Base-by-base conservation (phyloP, 2,888 invertebrate species). In the Ormyrus pomaceus region DNA sequence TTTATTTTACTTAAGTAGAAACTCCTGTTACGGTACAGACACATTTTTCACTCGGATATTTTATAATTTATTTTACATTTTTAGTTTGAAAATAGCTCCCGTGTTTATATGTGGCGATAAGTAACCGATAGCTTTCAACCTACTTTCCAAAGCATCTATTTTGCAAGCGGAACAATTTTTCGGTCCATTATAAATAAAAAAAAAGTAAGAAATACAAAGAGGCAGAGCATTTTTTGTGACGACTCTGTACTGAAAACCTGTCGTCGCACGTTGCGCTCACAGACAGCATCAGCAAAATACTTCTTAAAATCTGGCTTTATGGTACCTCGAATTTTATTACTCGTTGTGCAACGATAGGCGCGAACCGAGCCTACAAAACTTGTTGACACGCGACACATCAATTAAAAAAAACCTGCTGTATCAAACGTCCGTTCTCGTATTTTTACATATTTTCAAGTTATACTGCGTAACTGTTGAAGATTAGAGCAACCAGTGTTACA, bases 381-480 rank as follows among this genome's bases (percentile, higher is more conserved):
- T 81, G 81, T 64, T 78, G 82, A 79, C 79, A 66, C 66, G 66
- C 51, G 74, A 65, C 58, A 6, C 50, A 45, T 59, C 74, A 80
- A 75, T 79, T 75, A 77, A 80, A 62, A 73, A 34, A 34, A 69
- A 78, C 48, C 19, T 48, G 61, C 66, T 61, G 61, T 48, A 70
- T 13, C 50, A 50, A 11, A n/a, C 59, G 10, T 34, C 6, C 19
- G 5, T 7, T 34, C 46, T 5, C 10, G 61, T 7, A 53, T 19
- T 51, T 8, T 34, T 11, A 66, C 51, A 69, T 13, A 46, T 48
- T 46, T 58, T 46, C 58, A 56, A 69, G 46, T 58, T 69, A 2
- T 69, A 48, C 48, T 2, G 56, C 56, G 2, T 34, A 34, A 34
- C 34, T 34, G 3, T 34, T 34, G 34, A 34, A 34, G 34, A 34